Evolutionary conservation across 2,113 vertebrate genomes (phyloP).

Genomic region (Casuarius casuarius): DNA sequence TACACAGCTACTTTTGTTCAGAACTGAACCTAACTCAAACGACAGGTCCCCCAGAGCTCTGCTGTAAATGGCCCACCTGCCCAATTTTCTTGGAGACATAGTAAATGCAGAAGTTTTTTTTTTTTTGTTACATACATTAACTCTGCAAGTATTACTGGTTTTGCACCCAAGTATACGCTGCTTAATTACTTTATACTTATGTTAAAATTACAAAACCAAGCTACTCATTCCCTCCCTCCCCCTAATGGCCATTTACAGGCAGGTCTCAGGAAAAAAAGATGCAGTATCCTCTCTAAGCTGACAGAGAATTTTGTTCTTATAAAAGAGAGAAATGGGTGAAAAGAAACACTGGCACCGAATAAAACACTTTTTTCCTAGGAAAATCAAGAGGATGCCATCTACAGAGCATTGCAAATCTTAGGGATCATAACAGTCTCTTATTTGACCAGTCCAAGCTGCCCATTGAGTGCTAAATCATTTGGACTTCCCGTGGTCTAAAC

Average conservation of each 20-base stretch:
- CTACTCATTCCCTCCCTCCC: conserved; percentile 50
- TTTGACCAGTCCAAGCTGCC: conserved; percentile 30
- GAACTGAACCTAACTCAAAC: conserved; percentile 28
- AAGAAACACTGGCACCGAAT: conserved; percentile 25
- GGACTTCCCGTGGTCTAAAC: conserved; percentile 7
- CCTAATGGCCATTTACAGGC: conserved; percentile 73
- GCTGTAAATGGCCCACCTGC: conserved; percentile 57
- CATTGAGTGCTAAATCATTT: conserved; percentile 2
- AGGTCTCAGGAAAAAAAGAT: conserved; percentile 72
- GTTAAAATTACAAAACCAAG: conserved; percentile 66
- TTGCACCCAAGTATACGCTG: conserved; percentile 40
- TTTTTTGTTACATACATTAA: conserved; percentile 8
- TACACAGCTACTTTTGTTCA: conserved; percentile 58
- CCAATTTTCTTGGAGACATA: not conserved
- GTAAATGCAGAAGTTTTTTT: not conserved
- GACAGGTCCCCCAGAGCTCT: conserved; percentile 54
- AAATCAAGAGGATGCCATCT: conserved; percentile 27
- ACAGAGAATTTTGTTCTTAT: conserved; percentile 34
- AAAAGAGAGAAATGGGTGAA: conserved; percentile 16
- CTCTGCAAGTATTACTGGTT: not conserved
- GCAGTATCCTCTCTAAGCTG: conserved; percentile 72
- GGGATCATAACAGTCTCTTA: conserved; percentile 5
- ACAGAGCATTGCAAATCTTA: conserved; percentile 15
- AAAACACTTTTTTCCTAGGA: conserved; percentile 20
- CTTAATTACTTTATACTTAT: conserved; percentile 17